Conservation (phyloP, 1,140 invertebrate genomes). For the Kradibia gibbosae region DNA sequence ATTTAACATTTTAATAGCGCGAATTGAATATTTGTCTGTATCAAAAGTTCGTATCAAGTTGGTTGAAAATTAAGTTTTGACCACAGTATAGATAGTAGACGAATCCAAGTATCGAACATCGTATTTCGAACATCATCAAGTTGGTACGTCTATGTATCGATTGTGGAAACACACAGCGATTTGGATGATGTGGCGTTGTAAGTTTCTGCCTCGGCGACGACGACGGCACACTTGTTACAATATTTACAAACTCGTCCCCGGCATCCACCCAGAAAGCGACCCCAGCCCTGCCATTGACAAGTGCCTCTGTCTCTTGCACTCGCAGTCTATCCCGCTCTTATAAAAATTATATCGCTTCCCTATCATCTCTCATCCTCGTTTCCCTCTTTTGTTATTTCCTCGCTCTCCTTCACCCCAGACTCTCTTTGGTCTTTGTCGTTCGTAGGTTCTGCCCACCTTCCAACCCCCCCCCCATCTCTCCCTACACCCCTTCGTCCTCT, state of each 20-base stretch:
- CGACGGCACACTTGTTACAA: conserved; percentile 71
- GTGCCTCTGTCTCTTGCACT: conserved; percentile 56
- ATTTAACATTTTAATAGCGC: too few relatives aligned
- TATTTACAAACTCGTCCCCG: conserved; percentile 68
- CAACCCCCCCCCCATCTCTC: not conserved
- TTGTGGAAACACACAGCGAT: conserved; percentile 3
- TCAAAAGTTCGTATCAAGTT: too few relatives aligned
- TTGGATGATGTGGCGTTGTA: conserved; percentile 44
- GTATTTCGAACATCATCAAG: not conserved
- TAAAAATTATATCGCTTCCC: conserved; percentile 38
- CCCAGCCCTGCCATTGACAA: conserved; percentile 65
- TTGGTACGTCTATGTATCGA: conserved; percentile 7
- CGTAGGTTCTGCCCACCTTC: not conserved
- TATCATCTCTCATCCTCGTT: not conserved
- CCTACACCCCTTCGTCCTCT: not conserved
- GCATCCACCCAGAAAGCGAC: conserved; percentile 60
- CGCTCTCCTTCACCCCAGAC: not conserved
- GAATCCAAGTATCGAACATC: not conserved
- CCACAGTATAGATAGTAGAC: not conserved
- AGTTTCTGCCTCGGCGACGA: conserved; percentile 37
- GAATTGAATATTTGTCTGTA: too few relatives aligned
- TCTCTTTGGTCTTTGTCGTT: not conserved
- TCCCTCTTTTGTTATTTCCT: not conserved
- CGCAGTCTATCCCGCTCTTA: not conserved
- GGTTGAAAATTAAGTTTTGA: too few relatives aligned